These are phyloP conservation scores for Pyrocephalus nanus DNA, from an alignment of 2,797 vertebrate genomes.

Conservation along the genomic window DNA sequence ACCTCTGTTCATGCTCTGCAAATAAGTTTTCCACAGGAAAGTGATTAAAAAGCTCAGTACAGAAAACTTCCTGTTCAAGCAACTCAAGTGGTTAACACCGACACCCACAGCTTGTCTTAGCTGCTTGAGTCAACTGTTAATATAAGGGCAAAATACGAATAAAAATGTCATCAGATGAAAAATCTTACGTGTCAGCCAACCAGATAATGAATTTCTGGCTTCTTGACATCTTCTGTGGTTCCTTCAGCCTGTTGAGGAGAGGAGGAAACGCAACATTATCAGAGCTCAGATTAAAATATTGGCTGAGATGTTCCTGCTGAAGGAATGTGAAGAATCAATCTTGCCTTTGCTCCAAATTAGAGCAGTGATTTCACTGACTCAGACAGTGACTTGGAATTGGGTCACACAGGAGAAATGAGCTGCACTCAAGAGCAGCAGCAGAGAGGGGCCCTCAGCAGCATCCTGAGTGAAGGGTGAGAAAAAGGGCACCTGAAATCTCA, in stretches of 20 bases:
- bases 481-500: neutral
- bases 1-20: neutral
- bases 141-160: neutral
- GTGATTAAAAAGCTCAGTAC: neutral
- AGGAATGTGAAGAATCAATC: neutral
- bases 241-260: constrained; percentile 80
- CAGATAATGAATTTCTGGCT: constrained; percentile 86
- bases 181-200: constrained; percentile 91
- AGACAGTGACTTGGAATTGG: neutral
- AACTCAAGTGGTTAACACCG: neutral
- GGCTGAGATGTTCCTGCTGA: neutral
- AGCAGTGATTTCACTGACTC: neutral
- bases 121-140: neutral
- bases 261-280: neutral
- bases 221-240: constrained; percentile 83
- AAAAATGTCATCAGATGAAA: neutral
- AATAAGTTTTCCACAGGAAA: neutral
- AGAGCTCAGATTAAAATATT: neutral
- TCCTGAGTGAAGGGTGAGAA: neutral
- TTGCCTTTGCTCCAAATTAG: constrained; percentile 6
- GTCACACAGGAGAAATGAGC: neutral
- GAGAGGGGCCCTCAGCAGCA: neutral
- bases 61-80: neutral
- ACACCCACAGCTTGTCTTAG: neutral
- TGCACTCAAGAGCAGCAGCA: neutral